Evolutionary conservation across 2,797 vertebrate species (phyloP).

Genomic region (Cercopithecus hamlyni): DNA sequence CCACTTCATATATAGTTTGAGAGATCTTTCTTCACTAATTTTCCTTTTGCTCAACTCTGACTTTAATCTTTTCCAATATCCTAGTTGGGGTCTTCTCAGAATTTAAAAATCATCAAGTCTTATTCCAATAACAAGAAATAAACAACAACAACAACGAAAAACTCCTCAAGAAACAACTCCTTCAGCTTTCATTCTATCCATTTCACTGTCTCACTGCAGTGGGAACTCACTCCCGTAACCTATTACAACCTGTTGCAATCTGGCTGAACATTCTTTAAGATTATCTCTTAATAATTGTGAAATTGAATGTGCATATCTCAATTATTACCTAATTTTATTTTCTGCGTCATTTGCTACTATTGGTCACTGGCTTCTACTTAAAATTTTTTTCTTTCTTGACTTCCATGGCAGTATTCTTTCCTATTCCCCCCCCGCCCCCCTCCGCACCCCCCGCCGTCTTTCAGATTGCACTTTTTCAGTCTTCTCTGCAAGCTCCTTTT

Average conservation of each 20-base stretch:
- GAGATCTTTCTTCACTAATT: neutral
- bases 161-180: neutral
- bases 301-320: neutral
- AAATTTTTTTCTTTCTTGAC: neutral
- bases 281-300: neutral
- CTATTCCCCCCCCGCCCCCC: neutral
- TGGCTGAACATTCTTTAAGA: neutral
- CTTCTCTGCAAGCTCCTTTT: neutral
- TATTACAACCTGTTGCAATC: neutral
- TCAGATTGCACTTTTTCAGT: neutral
- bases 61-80: neutral
- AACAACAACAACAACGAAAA: neutral
- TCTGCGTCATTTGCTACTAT: neutral
- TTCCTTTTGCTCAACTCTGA: neutral
- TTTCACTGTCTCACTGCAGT: neutral
- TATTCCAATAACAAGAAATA: neutral
- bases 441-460: accelerated
- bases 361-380: neutral
- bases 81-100: neutral
- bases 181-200: neutral
- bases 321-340: neutral
- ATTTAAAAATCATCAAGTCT: neutral
- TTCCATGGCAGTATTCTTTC: neutral
- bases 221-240: neutral
- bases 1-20: neutral